These are phyloP conservation scores for Cossypha heuglini DNA, from an alignment of 2,797 vertebrate genomes.

Conservation along the genomic window DNA sequence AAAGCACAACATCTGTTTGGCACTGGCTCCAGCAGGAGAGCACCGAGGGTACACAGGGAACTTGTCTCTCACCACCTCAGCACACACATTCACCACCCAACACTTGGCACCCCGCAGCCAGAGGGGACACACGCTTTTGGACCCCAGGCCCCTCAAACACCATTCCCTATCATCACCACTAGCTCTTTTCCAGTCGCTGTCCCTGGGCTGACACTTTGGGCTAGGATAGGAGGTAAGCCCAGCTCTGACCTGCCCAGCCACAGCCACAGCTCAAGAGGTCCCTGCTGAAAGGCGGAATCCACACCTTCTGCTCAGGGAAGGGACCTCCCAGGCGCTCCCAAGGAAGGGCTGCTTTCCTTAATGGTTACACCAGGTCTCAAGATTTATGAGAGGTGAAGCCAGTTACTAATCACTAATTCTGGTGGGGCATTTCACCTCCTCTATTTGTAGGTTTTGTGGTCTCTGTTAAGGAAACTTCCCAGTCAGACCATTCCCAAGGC, in stretches of 20 bases:
- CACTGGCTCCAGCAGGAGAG: not conserved
- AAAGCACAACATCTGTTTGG: not conserved
- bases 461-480: not conserved
- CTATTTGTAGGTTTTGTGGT: not conserved
- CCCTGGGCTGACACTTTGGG: accelerated
- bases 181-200: not conserved
- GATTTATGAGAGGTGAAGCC: not conserved
- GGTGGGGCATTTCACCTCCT: not conserved
- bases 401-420: not conserved
- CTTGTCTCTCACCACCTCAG: not conserved
- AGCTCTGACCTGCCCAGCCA: not conserved
- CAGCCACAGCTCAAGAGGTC: not conserved
- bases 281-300: not conserved
- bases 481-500: not conserved
- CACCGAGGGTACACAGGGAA: not conserved
- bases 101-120: not conserved
- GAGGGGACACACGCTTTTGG: not conserved
- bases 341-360: not conserved
- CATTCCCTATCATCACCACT: not conserved
- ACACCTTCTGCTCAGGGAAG: not conserved
- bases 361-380: not conserved
- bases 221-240: not conserved
- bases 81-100: not conserved
- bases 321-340: not conserved
- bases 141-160: not conserved